Evolutionary conservation across 2,888 invertebrate genomes (phyloP), one percentile per base, ranked within the genome.

Genomic region (Amphipoea oculea): DNA sequence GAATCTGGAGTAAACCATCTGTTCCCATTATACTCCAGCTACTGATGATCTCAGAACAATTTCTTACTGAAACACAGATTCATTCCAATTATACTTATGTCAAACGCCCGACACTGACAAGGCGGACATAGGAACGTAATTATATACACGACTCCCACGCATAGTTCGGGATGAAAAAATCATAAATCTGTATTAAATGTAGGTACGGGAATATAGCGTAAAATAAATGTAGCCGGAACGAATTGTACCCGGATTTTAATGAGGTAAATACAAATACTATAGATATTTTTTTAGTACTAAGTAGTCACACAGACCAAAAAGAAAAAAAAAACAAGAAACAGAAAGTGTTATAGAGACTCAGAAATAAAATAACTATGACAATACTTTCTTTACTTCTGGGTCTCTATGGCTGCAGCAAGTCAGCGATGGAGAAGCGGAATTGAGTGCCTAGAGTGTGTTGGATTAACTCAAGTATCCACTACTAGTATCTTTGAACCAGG

Each of bases 41-140:
- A 9, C 76, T 40, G 77, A 85, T 82, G 79, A 82, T 70, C 63
- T 84, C 86, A 82, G 66, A 45, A 4, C 40, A 75, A 83, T 83
- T 73, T 79, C 68, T 78, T 57, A n/a, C 40, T 54, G 51, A 57
- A 71, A 72, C 85, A 71, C 36, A 74, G 75, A 86, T 83, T 51
- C 68, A 83, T 79, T 86, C 85, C 85, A 86, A 86, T 86, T 87
- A 87, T 82, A 79, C 79, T 67, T 68, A 71, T 83, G 87, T 87
- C 86, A 78, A 83, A 66, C 75, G 68, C 20, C 2, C 48, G 81
- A 87, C 86, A 79, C 79, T 87, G 78, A 83, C 85, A 83, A 63
- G 78, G 67, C 84, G 78, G 86, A 73, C 85, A 81, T 83, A 82
- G 73, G n/a, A 72, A 76, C 74, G 85, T 77, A 71, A 73, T 81